Conservation (phyloP, 1,140 invertebrate genomes). For the Eriosoma lanigerum region DNA sequence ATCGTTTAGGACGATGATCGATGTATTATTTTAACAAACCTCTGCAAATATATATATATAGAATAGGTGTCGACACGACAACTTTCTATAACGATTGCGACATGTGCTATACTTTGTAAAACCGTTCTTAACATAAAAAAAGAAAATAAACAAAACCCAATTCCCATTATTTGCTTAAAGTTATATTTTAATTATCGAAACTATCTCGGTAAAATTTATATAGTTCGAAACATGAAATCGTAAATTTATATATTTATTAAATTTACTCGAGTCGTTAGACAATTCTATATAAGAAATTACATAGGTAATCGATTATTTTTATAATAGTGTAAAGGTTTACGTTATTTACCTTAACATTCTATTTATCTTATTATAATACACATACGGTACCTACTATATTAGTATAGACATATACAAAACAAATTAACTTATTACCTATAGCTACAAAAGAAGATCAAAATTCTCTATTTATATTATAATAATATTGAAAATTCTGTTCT, state of each 20-base stretch:
- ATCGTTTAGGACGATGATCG: constrained; percentile 28
- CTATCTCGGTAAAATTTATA: neutral
- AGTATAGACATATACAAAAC: no score
- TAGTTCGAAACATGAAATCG: neutral
- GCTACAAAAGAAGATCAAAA: no score
- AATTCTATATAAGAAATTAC: no score
- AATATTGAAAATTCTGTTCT: neutral
- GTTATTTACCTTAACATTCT: no score
- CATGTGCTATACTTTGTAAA: neutral
- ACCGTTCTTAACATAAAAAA: neutral
- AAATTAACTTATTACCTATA: no score
- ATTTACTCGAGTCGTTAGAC: no score
- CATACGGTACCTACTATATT: no score
- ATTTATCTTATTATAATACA: no score
- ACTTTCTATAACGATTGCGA: constrained; percentile 31
- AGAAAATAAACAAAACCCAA: neutral
- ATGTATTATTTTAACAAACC: constrained; percentile 44
- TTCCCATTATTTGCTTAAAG: neutral
- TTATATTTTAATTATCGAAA: neutral
- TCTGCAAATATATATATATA: neutral
- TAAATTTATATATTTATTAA: neutral
- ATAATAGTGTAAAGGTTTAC: no score
- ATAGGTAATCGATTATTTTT: no score
- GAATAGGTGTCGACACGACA: neutral
- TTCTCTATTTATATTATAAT: no score